Conservation (phyloP, 1,140 invertebrate genomes). For the Pseudomyrmex dendroicus region DNA sequence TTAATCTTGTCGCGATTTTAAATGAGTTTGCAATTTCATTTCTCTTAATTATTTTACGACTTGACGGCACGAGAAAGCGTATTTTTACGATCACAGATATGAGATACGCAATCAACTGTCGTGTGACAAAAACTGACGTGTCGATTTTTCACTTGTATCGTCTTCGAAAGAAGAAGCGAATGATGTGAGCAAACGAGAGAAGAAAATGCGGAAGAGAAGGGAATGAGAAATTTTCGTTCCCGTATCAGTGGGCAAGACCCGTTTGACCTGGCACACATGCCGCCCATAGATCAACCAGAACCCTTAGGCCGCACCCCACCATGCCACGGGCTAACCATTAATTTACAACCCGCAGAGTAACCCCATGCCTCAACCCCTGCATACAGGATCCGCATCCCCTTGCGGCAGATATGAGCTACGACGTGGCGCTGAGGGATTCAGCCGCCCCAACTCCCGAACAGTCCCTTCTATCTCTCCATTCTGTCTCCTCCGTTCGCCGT, state of each 20-base stretch:
- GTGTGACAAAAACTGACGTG: slow-evolving; percentile 37
- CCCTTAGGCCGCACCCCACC: slow-evolving; percentile 79
- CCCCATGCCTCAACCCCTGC: slow-evolving; percentile 76
- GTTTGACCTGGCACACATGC: slow-evolving; percentile 80
- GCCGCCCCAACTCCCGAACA: slow-evolving; percentile 69
- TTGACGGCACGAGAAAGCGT: not conserved
- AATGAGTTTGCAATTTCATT: too few species aligned
- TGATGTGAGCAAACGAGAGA: slow-evolving; percentile 23
- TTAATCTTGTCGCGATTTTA: not conserved
- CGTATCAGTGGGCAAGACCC: slow-evolving; percentile 72
- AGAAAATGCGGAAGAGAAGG: not conserved
- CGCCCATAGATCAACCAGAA: slow-evolving; percentile 82
- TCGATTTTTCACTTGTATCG: slow-evolving; percentile 53
- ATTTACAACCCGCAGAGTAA: slow-evolving; percentile 85
- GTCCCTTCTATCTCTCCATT: slow-evolving; percentile 70
- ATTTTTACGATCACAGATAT: not conserved
- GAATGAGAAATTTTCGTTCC: slow-evolving; percentile 68
- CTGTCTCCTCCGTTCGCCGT: slow-evolving; percentile 51
- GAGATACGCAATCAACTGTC: not conserved
- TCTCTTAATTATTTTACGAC: not conserved
- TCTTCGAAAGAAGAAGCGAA: slow-evolving; percentile 57
- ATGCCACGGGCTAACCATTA: slow-evolving; percentile 82
- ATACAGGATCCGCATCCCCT: slow-evolving; percentile 80
- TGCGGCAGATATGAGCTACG: slow-evolving; percentile 83
- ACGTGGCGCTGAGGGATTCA: slow-evolving; percentile 80